Evolutionary conservation across 2,888 invertebrate genomes (phyloP), one percentile per base, ranked within the genome.

Genomic region (Sinelater perroti): DNA sequence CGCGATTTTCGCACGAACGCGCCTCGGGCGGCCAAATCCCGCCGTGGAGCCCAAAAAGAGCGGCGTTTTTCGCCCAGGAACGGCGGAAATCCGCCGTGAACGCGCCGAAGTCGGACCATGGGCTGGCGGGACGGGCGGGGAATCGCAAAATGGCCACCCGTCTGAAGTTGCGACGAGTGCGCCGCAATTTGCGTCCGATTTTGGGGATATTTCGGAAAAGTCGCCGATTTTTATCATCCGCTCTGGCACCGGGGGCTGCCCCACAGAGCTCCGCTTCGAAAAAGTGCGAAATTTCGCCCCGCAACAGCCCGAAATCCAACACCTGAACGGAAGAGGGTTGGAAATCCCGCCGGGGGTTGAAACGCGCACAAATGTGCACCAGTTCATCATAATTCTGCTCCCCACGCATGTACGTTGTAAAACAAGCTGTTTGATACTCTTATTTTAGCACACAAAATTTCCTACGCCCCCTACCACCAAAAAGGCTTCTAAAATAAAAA

Each of bases 81-180:
- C 36, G 17, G 31, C 46, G 63, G 74, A 73, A 74, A 67, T 56
- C 30, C 53, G 33, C 44, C 45, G 40, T 42, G 62, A 73, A 75
- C 53, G 54, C 53, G 60, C 45, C 65, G 68, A 74, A 73, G 76
- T 76, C 76, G 75, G 72, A 67, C 70, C 62, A 69, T 58, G 67
- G 65, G 67, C 62, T 49, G 56, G 69, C 63, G 69, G 62, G 71
- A 70, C 66, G 68, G 63, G 67, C 67, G 70, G 71, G 72, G 67
- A 66, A 64, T 63, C 64, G 71, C 73, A 77, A 76, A 75, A 76
- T 76, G 76, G 76, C 75, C 70, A 74, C 74, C 69, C 67, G 69
- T 47, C 54, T 49, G 44, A 46, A 58, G 42, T 26, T 53, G 30
- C 69, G 62, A n/a, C 65, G 63, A 46, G 62, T 70, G 70, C 68